These are phyloP conservation scores for Agriopis leucophaearia DNA, from an alignment of 2,888 invertebrate genomes.

Conservation along the genomic window DNA sequence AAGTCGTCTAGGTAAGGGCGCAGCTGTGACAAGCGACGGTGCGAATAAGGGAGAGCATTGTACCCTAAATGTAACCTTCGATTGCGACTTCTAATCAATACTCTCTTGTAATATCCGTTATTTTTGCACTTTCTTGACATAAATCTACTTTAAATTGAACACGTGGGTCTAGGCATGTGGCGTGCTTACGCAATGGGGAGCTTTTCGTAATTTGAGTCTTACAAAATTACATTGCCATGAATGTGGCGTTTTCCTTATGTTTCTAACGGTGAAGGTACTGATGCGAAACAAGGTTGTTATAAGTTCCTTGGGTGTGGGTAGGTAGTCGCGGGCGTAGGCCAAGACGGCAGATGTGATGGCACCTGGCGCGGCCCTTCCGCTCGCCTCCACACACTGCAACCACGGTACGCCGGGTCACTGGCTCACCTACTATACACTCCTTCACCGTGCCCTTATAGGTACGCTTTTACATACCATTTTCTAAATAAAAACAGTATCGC, in stretches of 20 bases:
- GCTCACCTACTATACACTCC: slow-evolving; percentile 80
- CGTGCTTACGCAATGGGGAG: background rate
- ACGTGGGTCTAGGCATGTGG: slow-evolving; percentile 21
- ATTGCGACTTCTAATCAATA: slow-evolving; percentile 70
- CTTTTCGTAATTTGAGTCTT: background rate
- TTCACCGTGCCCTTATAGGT: slow-evolving; percentile 67
- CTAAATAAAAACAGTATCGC: slow-evolving; percentile 71
- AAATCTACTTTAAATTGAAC: slow-evolving; percentile 21
- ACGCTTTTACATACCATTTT: slow-evolving; percentile 36
- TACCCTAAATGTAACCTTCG: slow-evolving; percentile 61
- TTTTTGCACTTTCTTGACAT: slow-evolving; percentile 50
- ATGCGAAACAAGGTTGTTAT: slow-evolving; percentile 69
- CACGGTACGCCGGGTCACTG: slow-evolving; percentile 69
- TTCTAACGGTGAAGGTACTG: slow-evolving; percentile 70
- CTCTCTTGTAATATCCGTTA: slow-evolving; percentile 49
- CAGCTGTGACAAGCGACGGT: slow-evolving; percentile 74
- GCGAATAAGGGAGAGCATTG: slow-evolving; percentile 63
- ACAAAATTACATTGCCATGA: slow-evolving; percentile 21
- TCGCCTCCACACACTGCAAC: slow-evolving; percentile 59
- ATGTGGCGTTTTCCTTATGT: slow-evolving; percentile 34
- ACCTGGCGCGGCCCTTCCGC: slow-evolving; percentile 85
- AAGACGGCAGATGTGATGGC: slow-evolving; percentile 83
- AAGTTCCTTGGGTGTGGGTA: slow-evolving; percentile 64
- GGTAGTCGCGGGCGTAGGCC: slow-evolving; percentile 55
- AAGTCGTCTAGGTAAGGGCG: slow-evolving; percentile 81